Base-by-base conservation (phyloP, 2,888 invertebrate genomes). In the Aphidius colemani region DNA sequence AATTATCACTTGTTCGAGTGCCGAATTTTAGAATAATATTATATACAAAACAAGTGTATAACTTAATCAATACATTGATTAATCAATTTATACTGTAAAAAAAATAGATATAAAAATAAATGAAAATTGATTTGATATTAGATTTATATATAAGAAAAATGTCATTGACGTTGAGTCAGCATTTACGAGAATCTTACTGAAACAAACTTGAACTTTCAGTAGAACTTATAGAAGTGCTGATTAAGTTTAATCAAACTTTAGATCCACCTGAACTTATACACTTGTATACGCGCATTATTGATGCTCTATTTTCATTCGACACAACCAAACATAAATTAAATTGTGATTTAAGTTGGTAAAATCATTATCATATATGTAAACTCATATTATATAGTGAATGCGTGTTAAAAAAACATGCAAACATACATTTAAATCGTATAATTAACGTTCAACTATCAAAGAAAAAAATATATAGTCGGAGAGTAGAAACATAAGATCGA, bases 1-100 rank as follows among this genome's bases (percentile, higher is more conserved):
- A 65, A 65, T 65, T 65, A 65, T 57, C 65, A 51, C 61, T 51
- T 57, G 46, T 57, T 46, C 46, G 7, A 7, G 39, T 30, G 44
- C 39, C 13, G 30, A 48, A 48, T 13, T 13, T 6, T 10, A 7
- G 11, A 13, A 13, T 13, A 48, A 48, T 11, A 48, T 48, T 13
- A 13, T 48, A 13, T 48, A 18, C 13, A 13, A 8, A 53, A 53
- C 30, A 53, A 53, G 9, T 10, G 10, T 11, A 30, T 40, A 40
- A 53, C 13, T 53, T 53, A 10, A 40, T 53, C 53, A 30, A 40
- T 53, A 9, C 48, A 48, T 9, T n/a, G n/a, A n/a, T n/a, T n/a
- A n/a, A n/a, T n/a, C n/a, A n/a, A n/a, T n/a, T n/a, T 11, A 48
- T 48, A 39, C 7, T 18, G 7, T 10, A 11, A 40, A 39, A 53